Evolutionary conservation across 2,888 invertebrate genomes (phyloP), one percentile per base, ranked within the genome.

Genomic region (Coleophora flavipennella): DNA sequence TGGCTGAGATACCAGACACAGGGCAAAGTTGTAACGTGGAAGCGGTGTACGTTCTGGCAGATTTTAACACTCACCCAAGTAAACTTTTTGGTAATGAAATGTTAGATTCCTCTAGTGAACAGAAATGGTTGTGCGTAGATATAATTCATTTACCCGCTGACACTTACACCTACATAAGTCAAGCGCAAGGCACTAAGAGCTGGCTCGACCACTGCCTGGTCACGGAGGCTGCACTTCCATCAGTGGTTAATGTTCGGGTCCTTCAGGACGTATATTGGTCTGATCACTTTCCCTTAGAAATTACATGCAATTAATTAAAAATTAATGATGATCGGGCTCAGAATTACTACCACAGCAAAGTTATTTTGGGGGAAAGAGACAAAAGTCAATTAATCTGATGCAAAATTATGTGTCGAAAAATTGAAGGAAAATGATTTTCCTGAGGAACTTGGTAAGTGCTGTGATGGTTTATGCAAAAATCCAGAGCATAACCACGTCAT

Each of bases 191-290:
- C 8, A 38, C 33, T 12, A 37, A 26, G 50, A 1, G 29, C 10
- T 50, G 50, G 51, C 33, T 49, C 3, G 47, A 49, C 33, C 47
- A 49, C 35, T 48, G 44, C 33, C 8, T 50, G 2, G 41, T 44
- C 3, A 44, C 48, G 9, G 32, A 38, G 31, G 35, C 44, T 11
- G 47, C 43, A 3, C 36, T 39, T 25, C 33, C 28, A 8, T 14
- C 40, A 1, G 31, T 44, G 20, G 33, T 33, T 1, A 28, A 36
- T 25, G 35, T 36, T 12, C 12, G 25, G 6, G 36, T 46, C n/a
- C 13, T 13, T 2, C 40, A 44, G 29, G 47, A 42, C 29, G 31
- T 35, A 8, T 42, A 36, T 27, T 49, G 47, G 47, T 49, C 46
- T n/a, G 51, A 49, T 31, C 46, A 51, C 28, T 45, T 39, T 34